Percentiles rank a stretch among this genome's conserved stretches.
Conservation (phyloP, 2,797 vertebrate species). For the Gallirallus australis region DNA sequence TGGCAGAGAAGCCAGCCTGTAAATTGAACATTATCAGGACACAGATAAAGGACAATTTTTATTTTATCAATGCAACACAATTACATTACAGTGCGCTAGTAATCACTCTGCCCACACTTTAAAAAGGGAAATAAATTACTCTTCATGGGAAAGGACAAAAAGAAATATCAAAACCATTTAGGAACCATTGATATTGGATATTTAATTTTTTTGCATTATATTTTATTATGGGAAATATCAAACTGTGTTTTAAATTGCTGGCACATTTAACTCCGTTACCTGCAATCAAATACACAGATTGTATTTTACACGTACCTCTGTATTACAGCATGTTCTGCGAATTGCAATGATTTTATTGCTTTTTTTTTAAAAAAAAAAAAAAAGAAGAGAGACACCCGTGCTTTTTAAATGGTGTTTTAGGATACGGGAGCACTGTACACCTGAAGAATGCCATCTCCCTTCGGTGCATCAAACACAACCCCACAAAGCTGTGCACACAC, state of each 20-base stretch:
- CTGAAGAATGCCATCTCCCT: constrained; percentile 68
- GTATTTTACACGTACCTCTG: constrained; percentile 91
- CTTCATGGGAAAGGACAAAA: constrained; percentile 90
- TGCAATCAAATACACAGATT: constrained; percentile 96
- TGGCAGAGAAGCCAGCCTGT: constrained; percentile 95
- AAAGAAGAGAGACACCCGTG: not conserved
- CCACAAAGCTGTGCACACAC: not conserved
- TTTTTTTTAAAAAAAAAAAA: too few species aligned
- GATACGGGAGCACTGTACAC: constrained; percentile 51
- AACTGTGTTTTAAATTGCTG: constrained; percentile 96
- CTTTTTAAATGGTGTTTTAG: constrained; percentile 67
- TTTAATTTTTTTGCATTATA: constrained; percentile 92
- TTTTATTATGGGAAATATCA: constrained; percentile 94
- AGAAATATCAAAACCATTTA: constrained; percentile 93
- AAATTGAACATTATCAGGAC: constrained; percentile 99
- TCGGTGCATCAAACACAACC: constrained; percentile 44
- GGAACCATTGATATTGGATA: constrained; percentile 98
- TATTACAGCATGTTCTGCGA: constrained; percentile 80
- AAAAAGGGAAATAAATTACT: constrained; percentile 90
- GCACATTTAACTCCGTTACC: constrained; percentile 97
- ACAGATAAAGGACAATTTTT: constrained; percentile 99
- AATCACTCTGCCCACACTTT: constrained; percentile 99
- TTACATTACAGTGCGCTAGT: constrained; percentile 98
- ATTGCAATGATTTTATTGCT: constrained; percentile 83
- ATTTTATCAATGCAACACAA: constrained; percentile 99